These are phyloP conservation scores for Polydesmus complanatus DNA, from an alignment of 2,888 invertebrate species.

Conservation along the genomic window DNA sequence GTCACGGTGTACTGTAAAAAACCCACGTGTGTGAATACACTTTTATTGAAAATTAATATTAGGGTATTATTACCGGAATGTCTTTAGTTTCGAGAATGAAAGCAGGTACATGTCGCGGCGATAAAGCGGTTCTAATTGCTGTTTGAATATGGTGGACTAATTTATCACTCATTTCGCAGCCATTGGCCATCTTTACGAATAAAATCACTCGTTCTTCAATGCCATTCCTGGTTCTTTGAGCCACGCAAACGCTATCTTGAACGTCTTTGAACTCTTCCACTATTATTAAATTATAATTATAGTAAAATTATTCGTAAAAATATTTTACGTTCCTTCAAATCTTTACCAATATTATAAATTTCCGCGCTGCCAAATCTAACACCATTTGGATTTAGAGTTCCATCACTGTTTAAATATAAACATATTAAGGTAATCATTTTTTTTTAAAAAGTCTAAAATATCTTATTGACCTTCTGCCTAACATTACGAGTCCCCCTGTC, in stretches of 20 bases:
- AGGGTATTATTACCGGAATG: conserved; percentile 31
- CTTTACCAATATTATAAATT: conserved; percentile 41
- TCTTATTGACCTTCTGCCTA: conserved; percentile 35
- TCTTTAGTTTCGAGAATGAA: conserved; percentile 35
- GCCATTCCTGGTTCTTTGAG: conserved; percentile 34
- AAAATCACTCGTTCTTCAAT: conserved; percentile 41
- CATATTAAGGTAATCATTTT: neutral
- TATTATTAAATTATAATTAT: no score
- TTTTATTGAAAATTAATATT: neutral
- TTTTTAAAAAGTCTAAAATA: neutral
- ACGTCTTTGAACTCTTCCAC: conserved; percentile 40
- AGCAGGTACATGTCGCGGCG: conserved; percentile 41
- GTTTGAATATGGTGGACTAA: conserved; percentile 32
- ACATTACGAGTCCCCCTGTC: conserved; percentile 43
- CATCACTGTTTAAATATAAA: no score
- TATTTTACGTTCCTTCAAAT: conserved; percentile 1
- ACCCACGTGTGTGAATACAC: neutral
- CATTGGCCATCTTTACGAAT: conserved; percentile 37
- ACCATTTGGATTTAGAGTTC: conserved; percentile 43
- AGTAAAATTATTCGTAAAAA: neutral
- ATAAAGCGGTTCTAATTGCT: conserved; percentile 35
- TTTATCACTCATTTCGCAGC: conserved; percentile 29
- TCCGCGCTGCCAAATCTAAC: conserved; percentile 46
- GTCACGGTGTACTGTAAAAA: conserved; percentile 40
- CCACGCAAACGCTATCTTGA: conserved; percentile 41